A percentile compares a stretch with the other conserved stretches of the same genome.
Evolutionary conservation across 2,888 invertebrate genomes (phyloP).

Genomic region (Fragum sueziense): DNA sequence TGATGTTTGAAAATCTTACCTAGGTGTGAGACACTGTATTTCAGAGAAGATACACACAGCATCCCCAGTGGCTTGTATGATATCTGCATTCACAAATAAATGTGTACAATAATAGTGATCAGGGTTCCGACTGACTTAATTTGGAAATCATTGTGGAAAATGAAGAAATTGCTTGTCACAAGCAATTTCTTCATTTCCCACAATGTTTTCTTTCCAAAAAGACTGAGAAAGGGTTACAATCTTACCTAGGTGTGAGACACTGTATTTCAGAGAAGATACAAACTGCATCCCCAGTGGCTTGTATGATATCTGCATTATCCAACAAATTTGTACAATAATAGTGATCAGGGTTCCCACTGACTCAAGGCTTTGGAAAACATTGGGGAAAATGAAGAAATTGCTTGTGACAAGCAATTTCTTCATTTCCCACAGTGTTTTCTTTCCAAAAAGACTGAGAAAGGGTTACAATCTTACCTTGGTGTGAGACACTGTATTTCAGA

Average conservation of each 20-base stretch:
- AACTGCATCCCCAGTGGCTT: constrained; percentile 98
- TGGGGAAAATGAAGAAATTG: neutral
- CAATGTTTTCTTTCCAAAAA: too few relatives aligned
- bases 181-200: too few relatives aligned
- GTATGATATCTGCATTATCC: constrained; percentile 98
- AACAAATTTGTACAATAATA: too few relatives aligned
- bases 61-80: constrained; percentile 98
- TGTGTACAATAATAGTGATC: too few relatives aligned
- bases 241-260: constrained; percentile 97
- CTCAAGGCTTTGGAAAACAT: too few relatives aligned
- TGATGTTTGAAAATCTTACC: too few relatives aligned
- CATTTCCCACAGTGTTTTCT: neutral
- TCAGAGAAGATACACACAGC: constrained; percentile 99
- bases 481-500: constrained; percentile 98
- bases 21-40: constrained; percentile 98
- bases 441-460: neutral
- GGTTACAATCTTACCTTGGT: constrained; percentile 88
- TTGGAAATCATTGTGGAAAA: too few relatives aligned
- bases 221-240: neutral
- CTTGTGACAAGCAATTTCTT: neutral
- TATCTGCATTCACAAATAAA: constrained; percentile 98
- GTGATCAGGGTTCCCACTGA: too few relatives aligned
- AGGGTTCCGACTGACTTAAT: too few relatives aligned
- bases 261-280: constrained; percentile 98
- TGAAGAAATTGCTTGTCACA: too few relatives aligned